phyloP scores from a whole-genome alignment of 1,140 invertebrate genomes.

The Melanaphis sacchari region DNA sequence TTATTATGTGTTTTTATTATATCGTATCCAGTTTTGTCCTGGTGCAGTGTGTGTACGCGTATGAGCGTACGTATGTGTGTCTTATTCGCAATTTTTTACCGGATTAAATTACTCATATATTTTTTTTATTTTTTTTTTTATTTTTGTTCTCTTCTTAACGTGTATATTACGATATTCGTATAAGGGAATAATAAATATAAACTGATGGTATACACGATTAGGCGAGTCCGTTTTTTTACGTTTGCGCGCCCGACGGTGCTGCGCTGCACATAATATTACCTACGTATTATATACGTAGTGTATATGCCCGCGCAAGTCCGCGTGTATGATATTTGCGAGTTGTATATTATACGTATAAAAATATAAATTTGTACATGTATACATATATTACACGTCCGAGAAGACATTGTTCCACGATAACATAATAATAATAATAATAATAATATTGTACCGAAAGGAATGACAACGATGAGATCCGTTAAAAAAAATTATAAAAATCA shows the following conservation, averaged over 20 bases:
- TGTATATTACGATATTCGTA: conserved; percentile 14
- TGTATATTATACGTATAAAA: background rate
- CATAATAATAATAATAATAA: conserved; percentile 3
- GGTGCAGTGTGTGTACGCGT: background rate
- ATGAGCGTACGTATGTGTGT: background rate
- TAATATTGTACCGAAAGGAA: background rate
- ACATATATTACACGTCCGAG: conserved; percentile 13
- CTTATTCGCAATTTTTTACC: conserved; percentile 23
- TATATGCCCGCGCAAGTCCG: background rate
- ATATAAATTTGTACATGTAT: background rate
- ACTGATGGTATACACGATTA: background rate
- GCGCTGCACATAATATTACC: background rate
- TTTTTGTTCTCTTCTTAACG: background rate
- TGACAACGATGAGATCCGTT: background rate
- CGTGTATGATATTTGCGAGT: background rate
- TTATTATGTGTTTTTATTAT: background rate
- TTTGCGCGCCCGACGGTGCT: background rate
- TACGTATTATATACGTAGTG: background rate
- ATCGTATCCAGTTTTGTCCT: conserved; percentile 4
- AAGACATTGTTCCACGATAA: background rate
- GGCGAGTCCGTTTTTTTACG: background rate
- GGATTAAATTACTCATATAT: conserved; percentile 32
- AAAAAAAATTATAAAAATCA: conserved; percentile 12
- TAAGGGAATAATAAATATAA: conserved; percentile 27
- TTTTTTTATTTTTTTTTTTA: background rate